phyloP scores from a whole-genome alignment of 2,888 invertebrate genomes.

The Aproaerema taeniolella region DNA sequence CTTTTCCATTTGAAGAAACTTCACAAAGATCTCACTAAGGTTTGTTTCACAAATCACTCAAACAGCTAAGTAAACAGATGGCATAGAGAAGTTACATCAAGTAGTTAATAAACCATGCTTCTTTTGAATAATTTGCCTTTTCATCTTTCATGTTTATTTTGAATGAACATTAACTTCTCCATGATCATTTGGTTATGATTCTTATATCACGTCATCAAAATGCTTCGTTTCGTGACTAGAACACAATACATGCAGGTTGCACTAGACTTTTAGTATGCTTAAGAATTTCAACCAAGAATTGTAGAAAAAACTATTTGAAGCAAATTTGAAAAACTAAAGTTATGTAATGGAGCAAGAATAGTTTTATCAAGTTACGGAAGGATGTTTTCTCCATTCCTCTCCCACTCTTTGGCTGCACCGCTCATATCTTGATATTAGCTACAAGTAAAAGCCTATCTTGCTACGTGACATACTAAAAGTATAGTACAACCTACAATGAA shows the following conservation, averaged over 20 bases:
- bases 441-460: no score
- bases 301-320: no score
- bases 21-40: conserved; percentile 87
- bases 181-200: conserved; percentile 41
- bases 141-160: conserved; percentile 36
- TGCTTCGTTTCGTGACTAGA: no score
- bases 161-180: conserved; percentile 40
- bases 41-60: conserved; percentile 36
- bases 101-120: conserved; percentile 31
- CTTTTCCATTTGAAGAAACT: conserved; percentile 89
- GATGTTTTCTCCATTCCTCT: no score
- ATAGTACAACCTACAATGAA: conserved; percentile 38
- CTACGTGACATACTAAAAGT: conserved; percentile 31
- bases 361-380: no score
- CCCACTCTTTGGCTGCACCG: no score
- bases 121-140: conserved; percentile 38
- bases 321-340: no score
- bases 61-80: conserved; percentile 28
- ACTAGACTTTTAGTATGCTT: no score
- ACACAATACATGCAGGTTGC: no score
- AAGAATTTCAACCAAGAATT: no score
- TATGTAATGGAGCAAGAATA: no score
- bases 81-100: conserved; percentile 47
- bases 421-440: no score
- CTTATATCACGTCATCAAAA: conserved; percentile 32